Conservation (phyloP, 2,888 invertebrate species). For the Cerceris rybyensis region DNA sequence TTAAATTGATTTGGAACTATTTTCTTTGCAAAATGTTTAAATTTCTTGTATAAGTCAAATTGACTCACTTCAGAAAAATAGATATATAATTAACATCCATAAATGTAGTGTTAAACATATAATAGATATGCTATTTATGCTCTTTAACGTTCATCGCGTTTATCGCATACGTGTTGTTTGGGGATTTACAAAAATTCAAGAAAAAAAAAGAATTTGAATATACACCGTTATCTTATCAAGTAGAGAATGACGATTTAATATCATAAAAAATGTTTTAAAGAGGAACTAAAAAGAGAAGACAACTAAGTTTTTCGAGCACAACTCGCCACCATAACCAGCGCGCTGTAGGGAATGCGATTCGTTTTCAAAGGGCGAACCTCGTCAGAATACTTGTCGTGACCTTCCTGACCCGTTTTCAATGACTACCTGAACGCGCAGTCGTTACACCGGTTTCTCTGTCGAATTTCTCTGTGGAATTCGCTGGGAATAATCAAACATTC, state of each 20-base stretch:
- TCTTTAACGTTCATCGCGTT: not conserved
- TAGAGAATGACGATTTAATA: no score
- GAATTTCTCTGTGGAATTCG: not conserved
- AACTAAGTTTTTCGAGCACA: not conserved
- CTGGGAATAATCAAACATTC: not conserved
- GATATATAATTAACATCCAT: no score
- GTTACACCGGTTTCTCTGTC: slow-evolving; percentile 15
- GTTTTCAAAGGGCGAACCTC: not conserved
- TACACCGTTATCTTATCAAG: no score
- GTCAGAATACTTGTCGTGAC: not conserved
- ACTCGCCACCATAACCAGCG: not conserved
- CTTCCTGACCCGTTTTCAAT: slow-evolving; percentile 14
- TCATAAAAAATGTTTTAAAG: no score
- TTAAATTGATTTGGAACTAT: no score
- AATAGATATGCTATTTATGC: not conserved
- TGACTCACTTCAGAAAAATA: no score
- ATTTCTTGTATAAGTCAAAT: no score
- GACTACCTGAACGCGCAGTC: not conserved
- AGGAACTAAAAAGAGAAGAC: no score
- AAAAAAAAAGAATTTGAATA: no score
- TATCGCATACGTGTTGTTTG: not conserved
- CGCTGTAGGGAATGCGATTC: not conserved
- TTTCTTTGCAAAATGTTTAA: no score
- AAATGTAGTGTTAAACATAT: not conserved
- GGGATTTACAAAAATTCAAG: not conserved